A percentile compares a stretch with the other conserved stretches of the same genome.
Evolutionary conservation across 30 jellyfish, hydroid and myxozoan genomes (phyloP).

Genomic region (Cassiopea andromeda): DNA sequence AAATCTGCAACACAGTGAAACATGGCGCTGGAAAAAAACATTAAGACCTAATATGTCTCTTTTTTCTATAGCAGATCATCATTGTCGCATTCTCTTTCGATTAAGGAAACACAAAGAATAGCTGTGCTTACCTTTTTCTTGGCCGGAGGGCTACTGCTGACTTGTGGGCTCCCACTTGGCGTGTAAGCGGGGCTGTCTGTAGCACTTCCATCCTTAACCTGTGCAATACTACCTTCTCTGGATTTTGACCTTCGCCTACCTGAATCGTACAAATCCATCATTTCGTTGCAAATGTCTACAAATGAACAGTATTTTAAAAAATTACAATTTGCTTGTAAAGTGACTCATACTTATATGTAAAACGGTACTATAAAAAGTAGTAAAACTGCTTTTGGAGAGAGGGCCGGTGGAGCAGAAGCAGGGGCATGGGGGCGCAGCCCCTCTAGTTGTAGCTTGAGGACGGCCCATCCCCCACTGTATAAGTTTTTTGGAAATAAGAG

Average conservation of each 20-base stretch:
- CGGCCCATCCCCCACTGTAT: too few species aligned
- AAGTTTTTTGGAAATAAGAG: too few species aligned
- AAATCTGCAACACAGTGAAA: too few species aligned
- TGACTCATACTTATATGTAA: neutral
- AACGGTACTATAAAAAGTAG: too few species aligned
- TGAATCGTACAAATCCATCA: slow-evolving; percentile 89
- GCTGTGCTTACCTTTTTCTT: slow-evolving; percentile 65
- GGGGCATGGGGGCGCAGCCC: too few species aligned
- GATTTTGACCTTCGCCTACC: slow-evolving; percentile 78
- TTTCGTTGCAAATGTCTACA: slow-evolving; percentile 92
- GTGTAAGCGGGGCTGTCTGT: slow-evolving; percentile 67
- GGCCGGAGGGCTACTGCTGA: slow-evolving; percentile 81
- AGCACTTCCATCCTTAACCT: slow-evolving; percentile 42
- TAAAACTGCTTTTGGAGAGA: too few species aligned
- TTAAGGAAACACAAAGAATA: neutral
- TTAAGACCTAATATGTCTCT: too few species aligned
- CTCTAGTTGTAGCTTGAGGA: too few species aligned
- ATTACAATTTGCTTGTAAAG: neutral
- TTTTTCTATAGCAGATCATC: too few species aligned
- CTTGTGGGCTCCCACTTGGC: slow-evolving; percentile 66
- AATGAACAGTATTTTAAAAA: neutral
- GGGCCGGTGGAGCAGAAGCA: too few species aligned
- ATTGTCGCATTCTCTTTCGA: too few species aligned
- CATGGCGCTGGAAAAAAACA: too few species aligned
- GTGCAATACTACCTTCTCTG: slow-evolving; percentile 66